Evolutionary conservation across 2,113 vertebrate genomes (phyloP).

Genomic region (Rissa tridactyla): DNA sequence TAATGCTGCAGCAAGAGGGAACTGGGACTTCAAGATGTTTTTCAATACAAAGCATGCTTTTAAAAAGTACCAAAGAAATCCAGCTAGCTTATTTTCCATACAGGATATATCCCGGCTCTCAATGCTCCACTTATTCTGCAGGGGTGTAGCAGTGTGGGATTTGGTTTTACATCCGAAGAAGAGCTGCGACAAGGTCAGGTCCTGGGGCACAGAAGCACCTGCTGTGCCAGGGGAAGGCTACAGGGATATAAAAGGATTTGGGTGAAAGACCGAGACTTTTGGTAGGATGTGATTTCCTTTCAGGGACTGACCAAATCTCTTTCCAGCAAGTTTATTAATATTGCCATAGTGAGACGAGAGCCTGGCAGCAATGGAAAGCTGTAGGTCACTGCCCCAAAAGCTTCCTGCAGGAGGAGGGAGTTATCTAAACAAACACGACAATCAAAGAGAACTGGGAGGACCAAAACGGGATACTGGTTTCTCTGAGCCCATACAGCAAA

Average conservation of each 20-base stretch:
- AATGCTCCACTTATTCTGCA: not conserved
- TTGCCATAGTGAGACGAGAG: not conserved
- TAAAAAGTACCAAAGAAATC: not conserved
- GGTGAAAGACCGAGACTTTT: not conserved
- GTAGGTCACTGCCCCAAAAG: not conserved
- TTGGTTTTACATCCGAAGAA: not conserved
- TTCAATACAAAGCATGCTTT: not conserved
- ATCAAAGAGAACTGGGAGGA: not conserved
- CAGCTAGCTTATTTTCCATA: not conserved
- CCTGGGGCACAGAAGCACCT: not conserved
- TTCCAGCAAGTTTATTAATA: not conserved
- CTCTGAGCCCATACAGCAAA: not conserved
- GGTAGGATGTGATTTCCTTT: not conserved
- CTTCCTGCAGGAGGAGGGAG: not conserved
- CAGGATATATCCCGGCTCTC: not conserved
- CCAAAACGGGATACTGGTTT: not conserved
- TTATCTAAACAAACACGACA: not conserved
- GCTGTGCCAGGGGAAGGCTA: not conserved
- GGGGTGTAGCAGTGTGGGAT: not conserved
- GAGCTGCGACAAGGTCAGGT: not conserved
- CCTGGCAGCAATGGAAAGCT: not conserved
- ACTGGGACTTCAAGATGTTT: not conserved
- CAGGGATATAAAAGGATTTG: not conserved
- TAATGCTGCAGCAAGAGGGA: not conserved
- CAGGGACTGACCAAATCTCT: not conserved